phyloP scores from a whole-genome alignment of 2,113 vertebrate genomes.

The Pica pica region DNA sequence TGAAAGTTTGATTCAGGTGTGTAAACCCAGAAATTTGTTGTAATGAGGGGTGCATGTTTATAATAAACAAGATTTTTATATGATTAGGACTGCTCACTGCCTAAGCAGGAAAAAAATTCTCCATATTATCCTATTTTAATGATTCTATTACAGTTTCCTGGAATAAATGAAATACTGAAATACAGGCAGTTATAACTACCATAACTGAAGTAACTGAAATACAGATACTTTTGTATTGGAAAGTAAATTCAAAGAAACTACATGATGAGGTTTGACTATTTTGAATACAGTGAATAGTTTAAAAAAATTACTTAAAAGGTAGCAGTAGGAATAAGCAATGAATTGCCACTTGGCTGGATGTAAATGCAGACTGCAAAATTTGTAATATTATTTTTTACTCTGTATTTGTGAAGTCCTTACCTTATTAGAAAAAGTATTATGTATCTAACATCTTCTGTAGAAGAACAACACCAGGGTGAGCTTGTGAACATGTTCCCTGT shows the following conservation, averaged over 20 bases:
- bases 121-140: neutral
- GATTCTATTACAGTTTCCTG: neutral
- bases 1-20: neutral
- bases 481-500: neutral
- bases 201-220: neutral
- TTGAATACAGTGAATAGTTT: neutral
- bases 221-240: neutral
- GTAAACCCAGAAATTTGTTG: neutral
- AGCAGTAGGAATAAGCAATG: neutral
- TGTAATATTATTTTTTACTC: neutral
- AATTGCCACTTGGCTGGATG: neutral
- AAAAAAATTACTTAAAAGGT: neutral
- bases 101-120: neutral
- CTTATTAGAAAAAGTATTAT: neutral
- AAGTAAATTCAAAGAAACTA: neutral
- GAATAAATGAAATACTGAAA: neutral
- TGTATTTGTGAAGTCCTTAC: neutral
- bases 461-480: neutral
- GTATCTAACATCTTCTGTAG: neutral
- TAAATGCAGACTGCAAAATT: neutral
- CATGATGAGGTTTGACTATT: neutral
- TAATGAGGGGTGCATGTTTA: neutral
- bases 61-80: neutral
- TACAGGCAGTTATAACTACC: neutral
- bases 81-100: neutral